Evolutionary conservation across 2,797 vertebrate species (phyloP), one percentile per base, ranked within the genome.

Genomic region (Microctenopoma steveboyesi): DNA sequence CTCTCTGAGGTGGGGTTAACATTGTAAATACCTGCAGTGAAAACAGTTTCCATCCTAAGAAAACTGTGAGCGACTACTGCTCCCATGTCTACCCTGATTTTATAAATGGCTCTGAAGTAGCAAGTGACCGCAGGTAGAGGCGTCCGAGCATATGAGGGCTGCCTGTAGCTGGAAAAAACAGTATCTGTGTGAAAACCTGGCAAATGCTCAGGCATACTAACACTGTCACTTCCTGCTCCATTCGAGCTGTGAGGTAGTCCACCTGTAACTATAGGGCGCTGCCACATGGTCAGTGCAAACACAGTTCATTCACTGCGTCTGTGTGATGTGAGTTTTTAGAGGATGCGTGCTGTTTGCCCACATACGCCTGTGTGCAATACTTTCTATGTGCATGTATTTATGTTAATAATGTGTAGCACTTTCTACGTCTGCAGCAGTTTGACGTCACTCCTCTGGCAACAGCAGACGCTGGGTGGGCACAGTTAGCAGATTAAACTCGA

Each of bases 1-100:
- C 85, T 72, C 74, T 80, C 71, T 67, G 45, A 43, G 75, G 56
- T 48, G 70, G 64, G 25, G 54, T 83, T 84, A 86, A 89, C 78
- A 82, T 37, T 78, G 69, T 52, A 79, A 75, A 72, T 86, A 72
- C 88, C 89, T 83, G 83, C 72, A 67, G 87, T 48, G 82, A 82
- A 43, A 72, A 76, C 67, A 56, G 74, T 79, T 84, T 73, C 84
- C 65, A 7, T 58, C 64, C 68, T 48, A 62, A 81, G 69, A 83
- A 78, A 82, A 78, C 81, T 82, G 86, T 80, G 88, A 86, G 63
- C 62, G 59, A 80, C 78, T 73, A 75, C 50, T 22, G 14, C 42
- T 1, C 42, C 73, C 54, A 56, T 58, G 62, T 83, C 27, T 74
- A 48, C 51, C 59, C 28, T 66, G 55, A 39, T 82, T 72, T 39